Base-by-base conservation (phyloP, 1,140 invertebrate species). In the Drosophila hydei region DNA sequence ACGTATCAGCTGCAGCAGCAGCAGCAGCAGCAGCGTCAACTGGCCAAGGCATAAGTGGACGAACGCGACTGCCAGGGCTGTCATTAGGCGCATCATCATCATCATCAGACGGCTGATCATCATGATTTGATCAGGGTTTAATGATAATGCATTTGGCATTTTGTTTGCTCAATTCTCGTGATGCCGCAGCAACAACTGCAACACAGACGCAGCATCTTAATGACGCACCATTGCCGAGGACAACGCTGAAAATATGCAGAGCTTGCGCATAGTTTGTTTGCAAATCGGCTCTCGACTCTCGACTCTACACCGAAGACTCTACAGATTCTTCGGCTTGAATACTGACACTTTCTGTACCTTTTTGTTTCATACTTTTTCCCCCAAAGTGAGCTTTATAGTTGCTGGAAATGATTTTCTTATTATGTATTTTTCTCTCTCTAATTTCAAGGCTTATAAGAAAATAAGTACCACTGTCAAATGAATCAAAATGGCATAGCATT, bases 91-190 rank as follows among this genome's bases (percentile, higher is more conserved):
- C 36, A 52, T 51, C 55, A 67, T 67, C 23, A 51, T 59, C 30
- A 62, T 45, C 45, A 61, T 18, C 30, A 48, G 27, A 2, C 47
- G 30, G 30, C 14, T 63, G 14, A 47, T 47, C 59, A 30, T 62
- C 12, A 25, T 21, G 51, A 56, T 56, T 71, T 71, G 68, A 71
- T 65, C 52, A 36, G 48, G 36, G 68, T 45, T 58, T 63, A 65
- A 71, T 65, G 52, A 52, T 65, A 56, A 71, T 71, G 68, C 68
- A 71, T 71, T 65, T 71, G 61, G 61, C 61, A 65, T 64, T 71
- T 64, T 81, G 79, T 83, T 83, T 84, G 79, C 75, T 75, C 70
- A 78, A 67, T 64, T 77, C 75, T 56, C 60, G 60, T 55, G 50
- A 36, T 40, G 48, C 50, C 48, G 14, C 33, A 33, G 27, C 16